phyloP scores from a whole-genome alignment of 1,140 invertebrate genomes.

The Drosophila ficusphila region DNA sequence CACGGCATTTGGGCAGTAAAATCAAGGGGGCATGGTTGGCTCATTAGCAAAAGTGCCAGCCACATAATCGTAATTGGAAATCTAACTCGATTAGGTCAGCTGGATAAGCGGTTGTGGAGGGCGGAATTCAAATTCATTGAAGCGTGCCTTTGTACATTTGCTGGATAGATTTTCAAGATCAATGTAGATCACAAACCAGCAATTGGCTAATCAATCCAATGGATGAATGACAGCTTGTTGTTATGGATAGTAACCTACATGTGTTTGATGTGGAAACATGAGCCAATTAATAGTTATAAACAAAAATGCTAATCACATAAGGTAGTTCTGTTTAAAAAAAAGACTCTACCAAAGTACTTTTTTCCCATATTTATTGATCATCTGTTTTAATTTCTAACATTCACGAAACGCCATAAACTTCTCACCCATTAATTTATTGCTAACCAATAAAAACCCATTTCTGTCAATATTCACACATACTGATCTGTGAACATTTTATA shows the following conservation, averaged over 20 bases:
- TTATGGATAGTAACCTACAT: not conserved
- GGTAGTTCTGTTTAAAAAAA: no score
- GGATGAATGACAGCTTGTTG: conserved; percentile 41
- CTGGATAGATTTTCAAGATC: conserved; percentile 69
- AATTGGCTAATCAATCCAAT: conserved; percentile 31
- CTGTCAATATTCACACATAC: conserved; percentile 6
- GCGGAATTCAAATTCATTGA: conserved; percentile 39
- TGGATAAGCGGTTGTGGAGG: not conserved
- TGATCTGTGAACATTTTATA: conserved; percentile 1
- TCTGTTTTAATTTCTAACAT: no score
- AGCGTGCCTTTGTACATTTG: conserved; percentile 52
- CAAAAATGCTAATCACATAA: no score
- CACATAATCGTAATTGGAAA: conserved; percentile 72
- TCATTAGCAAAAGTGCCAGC: conserved; percentile 70
- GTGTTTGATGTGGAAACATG: not conserved
- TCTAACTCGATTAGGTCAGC: conserved; percentile 70
- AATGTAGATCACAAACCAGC: conserved; percentile 37
- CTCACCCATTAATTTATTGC: not conserved
- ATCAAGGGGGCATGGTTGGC: conserved; percentile 19
- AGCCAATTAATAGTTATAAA: not conserved
- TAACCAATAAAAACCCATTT: conserved; percentile 13
- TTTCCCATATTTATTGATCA: no score
- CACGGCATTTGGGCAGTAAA: conserved; percentile 19
- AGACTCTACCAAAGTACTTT: no score
- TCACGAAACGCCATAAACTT: not conserved